Percentiles rank a stretch among this genome's conserved stretches.
These are phyloP conservation scores for Selene dorsalis DNA, from an alignment of 2,797 vertebrate genomes.

Conservation along the genomic window DNA sequence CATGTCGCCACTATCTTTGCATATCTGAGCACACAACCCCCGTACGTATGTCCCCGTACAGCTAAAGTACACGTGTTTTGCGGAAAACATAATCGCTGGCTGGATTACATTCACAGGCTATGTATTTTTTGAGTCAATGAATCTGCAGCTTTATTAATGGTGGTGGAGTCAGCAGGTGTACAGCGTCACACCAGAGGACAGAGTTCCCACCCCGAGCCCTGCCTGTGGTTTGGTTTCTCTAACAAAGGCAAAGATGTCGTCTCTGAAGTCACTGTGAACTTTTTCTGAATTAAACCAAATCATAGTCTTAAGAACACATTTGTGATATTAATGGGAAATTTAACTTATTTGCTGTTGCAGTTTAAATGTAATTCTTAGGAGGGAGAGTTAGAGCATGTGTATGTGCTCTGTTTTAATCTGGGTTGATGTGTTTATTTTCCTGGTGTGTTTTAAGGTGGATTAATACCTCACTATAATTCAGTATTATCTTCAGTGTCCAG, in stretches of 20 bases:
- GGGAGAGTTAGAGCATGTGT: background rate
- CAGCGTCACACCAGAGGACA: no score
- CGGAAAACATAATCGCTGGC: background rate
- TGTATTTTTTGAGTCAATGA: no score
- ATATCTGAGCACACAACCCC: background rate
- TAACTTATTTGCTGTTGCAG: background rate
- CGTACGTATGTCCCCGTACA: background rate
- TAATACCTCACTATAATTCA: no score
- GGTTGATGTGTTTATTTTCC: no score
- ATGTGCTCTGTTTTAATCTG: constrained; percentile 2
- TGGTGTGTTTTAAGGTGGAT: no score
- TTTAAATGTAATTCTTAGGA: background rate
- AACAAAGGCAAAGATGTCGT: background rate
- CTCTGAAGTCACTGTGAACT: background rate
- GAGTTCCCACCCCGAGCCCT: background rate
- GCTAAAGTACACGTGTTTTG: background rate
- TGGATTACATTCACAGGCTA: background rate
- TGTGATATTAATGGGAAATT: no score
- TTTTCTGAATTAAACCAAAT: no score
- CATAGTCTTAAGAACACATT: no score
- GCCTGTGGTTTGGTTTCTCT: background rate
- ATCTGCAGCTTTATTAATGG: no score
- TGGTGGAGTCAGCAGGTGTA: background rate
- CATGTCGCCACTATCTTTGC: background rate
- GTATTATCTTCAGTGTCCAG: background rate